Evolutionary conservation across 2,888 invertebrate species (phyloP), one percentile per base, ranked within the genome.

Genomic region (Tachina grossa): DNA sequence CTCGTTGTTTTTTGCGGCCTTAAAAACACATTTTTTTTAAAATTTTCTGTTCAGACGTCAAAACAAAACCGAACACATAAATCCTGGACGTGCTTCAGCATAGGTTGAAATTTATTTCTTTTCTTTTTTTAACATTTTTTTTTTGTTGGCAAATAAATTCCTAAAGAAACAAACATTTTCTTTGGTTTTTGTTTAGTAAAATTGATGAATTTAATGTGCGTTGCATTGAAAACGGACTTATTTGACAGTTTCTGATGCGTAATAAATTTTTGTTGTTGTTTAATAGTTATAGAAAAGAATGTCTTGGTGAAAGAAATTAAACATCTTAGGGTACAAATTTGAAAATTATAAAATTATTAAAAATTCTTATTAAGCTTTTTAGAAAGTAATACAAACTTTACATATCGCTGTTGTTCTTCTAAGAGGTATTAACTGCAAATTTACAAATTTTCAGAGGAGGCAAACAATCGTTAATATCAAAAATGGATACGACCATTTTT

Each of bases 71-170:
- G 68, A 81, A 74, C 74, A 68, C 85, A 85, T 85, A 85, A 85
- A 85, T 85, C 76, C 85, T 83, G 79, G 75, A 83, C 85, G 85
- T 85, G 85, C 82, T 53, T 75, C 41, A 66, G 82, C 79, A 83
- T 85, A 76, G 43, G 71, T 53, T 84, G 57, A 22, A 53, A 63
- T 72, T 63, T 77, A 66, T 51, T 53, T 61, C n/a, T 41, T 68
- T 49, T 39, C 59, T 45, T 19, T 43, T 77, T 49, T 49, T 61
- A 11, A 31, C 10, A 16, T 9, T 57, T 68, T 9, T 57, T 68
- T 68, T 41, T 68, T 59, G 10, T 19, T 68, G 47, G 22, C 51
- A 61, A 78, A 61, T 69, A 61, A 51, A 61, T 79, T 79, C 19
- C 16, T 31, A 16, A 68, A 69, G 49, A 69, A 61, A 69, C 13